Evolutionary conservation across 2,888 invertebrate genomes (phyloP), one percentile per base, ranked within the genome.

Genomic region (Polydrusus cervinus): DNA sequence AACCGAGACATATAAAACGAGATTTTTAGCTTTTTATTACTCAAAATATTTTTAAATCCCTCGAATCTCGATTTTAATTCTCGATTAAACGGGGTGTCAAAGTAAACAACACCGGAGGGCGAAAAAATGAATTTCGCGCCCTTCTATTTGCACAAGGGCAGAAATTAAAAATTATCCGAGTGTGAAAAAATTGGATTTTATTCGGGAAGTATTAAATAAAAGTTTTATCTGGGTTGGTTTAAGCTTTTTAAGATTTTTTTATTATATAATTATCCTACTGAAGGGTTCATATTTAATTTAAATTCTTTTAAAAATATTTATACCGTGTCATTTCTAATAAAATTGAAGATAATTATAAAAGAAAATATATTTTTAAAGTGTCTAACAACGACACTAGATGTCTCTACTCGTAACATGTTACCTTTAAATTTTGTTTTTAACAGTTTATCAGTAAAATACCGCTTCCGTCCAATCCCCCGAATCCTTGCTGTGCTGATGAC

Each of bases 111-210:
- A 38, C 66, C 49, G 60, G 47, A 72, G 72, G 72, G 57, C 45
- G 61, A 76, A 76, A 76, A 76, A 76, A 76, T 76, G 72, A 74
- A 73, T 76, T 62, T 76, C 72, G 71, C 76, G 76, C 76, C 76
- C 76, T 76, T 76, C 65, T 76, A 76, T 76, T 76, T 76, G 76
- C 64, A 72, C 62, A 76, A 69, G 72, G 60, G 71, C 75, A 75
- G 69, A 76, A 76, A 76, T 76, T 76, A 76, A 76, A 76, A 76
- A 72, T 57, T 72, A 76, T 69, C 72, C 47, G 65, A 49, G 61
- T 69, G 76, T 76, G 72, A 60, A 69, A 76, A 76, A 68, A 76
- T 76, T 69, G 69, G 72, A 73, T 71, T 75, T 75, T 75, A 75
- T 68, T 75, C 71, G 62, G 43, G 16, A 43, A 57, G 74, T 49